These are phyloP conservation scores for Drosophila meridionalis DNA, from an alignment of 2,888 invertebrate species.

Conservation along the genomic window DNA sequence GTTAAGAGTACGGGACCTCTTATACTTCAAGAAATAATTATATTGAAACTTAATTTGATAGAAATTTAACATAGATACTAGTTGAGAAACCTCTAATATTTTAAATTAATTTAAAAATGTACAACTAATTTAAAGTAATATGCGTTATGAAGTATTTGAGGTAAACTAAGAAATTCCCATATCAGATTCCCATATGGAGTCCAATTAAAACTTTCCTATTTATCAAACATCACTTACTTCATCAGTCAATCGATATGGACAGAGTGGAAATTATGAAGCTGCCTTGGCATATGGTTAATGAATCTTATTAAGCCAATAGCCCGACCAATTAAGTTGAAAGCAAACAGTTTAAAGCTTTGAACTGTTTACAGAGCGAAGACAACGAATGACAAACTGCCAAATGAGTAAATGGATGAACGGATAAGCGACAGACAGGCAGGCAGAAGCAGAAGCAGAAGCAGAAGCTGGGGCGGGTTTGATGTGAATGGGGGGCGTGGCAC, in stretches of 20 bases:
- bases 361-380: constrained; percentile 38
- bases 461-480: neutral
- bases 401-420: constrained; percentile 60
- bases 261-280: constrained; percentile 5
- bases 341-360: constrained; percentile 47
- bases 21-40: too few species aligned
- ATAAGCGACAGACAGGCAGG: constrained; percentile 38
- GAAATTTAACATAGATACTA: too few species aligned
- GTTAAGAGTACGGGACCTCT: too few species aligned
- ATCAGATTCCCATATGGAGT: too few species aligned
- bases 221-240: neutral
- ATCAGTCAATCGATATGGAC: constrained; percentile 1
- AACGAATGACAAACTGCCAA: constrained; percentile 48
- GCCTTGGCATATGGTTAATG: constrained; percentile 22
- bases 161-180: too few species aligned
- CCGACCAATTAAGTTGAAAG: constrained; percentile 53
- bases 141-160: too few species aligned
- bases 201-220: neutral
- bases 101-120: too few species aligned
- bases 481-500: constrained; percentile 24
- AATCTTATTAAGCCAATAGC: constrained; percentile 49
- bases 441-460: constrained; percentile 17
- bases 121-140: too few species aligned
- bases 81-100: too few species aligned
- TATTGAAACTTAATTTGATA: too few species aligned